Base-by-base conservation (phyloP, 2,797 vertebrate genomes). In the Tapera naevia region DNA sequence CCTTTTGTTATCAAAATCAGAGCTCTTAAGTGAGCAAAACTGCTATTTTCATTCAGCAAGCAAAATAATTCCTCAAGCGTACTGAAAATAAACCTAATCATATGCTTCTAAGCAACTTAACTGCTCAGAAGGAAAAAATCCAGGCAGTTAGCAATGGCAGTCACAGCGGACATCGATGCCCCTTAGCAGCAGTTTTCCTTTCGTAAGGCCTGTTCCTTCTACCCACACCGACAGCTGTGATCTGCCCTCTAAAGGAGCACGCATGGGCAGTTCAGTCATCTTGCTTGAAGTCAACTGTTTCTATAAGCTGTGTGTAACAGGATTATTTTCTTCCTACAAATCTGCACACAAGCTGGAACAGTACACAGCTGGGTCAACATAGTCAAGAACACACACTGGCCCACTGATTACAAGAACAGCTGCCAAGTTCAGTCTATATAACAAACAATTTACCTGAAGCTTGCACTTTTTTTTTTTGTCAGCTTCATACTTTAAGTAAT, bases 291-390 rank as follows among this genome's bases (percentile, higher is more conserved):
- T 27, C 21, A 79, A 25, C 48, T 7, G 3, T 64, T 92, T 91
- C 70, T 30, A 19, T 81, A 70, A 84, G 13, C 17, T 76, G 17
- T 28, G 46, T 57, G 50, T 41, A 66, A 91, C 11, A 67, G 43
- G 53, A 89, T 75, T 75, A 65, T 91, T 88, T 96, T 91, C 73
- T 80, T 80, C 41, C 65, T 67, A 84, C 56, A 51, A 32, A 24
- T 72, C 69, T 80, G 67, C 78, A 85, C 79, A 74, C 45, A 80
- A 89, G 54, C 60, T 89, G 45, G 83, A 93, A 74, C 33, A 87
- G 61, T 41, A 50, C 65, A 88, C 89, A 94, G 76, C 74, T 94
- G 73, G 73, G 66, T 94, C 92, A 92, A 89, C 91, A 70, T 5
- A 72, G 45, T 66, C 76, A 81, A 83, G 91, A 88, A 66, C 65